Evolutionary conservation across 2,797 vertebrate species (phyloP).

Genomic region (Natrix natrix): DNA sequence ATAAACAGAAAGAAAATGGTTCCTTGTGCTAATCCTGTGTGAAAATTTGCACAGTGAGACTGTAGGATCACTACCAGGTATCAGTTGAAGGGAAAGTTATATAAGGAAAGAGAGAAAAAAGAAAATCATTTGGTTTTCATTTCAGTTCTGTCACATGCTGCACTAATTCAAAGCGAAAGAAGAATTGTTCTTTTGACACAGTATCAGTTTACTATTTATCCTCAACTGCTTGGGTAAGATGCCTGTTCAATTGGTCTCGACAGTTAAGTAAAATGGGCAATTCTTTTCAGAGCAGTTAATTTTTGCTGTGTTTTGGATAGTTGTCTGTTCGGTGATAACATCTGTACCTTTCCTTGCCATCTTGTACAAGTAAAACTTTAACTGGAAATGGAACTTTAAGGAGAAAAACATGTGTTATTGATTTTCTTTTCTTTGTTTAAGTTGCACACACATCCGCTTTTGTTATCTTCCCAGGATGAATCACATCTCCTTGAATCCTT

Average conservation of each 20-base stretch:
- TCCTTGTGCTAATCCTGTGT: neutral
- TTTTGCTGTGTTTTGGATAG: neutral
- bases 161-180: neutral
- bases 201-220: neutral
- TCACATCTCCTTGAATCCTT: neutral
- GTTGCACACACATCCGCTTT: slow-evolving; percentile 13
- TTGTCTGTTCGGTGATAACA: neutral
- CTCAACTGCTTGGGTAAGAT: neutral
- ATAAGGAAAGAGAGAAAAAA: neutral
- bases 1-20: neutral
- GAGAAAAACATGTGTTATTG: slow-evolving; percentile 1
- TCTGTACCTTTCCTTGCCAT: slow-evolving; percentile 2
- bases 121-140: neutral
- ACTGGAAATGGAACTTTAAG: neutral
- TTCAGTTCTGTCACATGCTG: neutral
- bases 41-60: neutral
- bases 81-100: neutral
- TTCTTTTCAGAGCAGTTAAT: slow-evolving; percentile 13
- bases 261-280: slow-evolving; percentile 5
- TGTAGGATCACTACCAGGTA: neutral
- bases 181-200: neutral
- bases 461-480: neutral
- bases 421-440: slow-evolving; percentile 1
- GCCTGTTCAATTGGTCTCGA: neutral
- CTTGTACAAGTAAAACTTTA: neutral